Base-by-base conservation (phyloP, 2,888 invertebrate genomes). In the Lymantria dispar region DNA sequence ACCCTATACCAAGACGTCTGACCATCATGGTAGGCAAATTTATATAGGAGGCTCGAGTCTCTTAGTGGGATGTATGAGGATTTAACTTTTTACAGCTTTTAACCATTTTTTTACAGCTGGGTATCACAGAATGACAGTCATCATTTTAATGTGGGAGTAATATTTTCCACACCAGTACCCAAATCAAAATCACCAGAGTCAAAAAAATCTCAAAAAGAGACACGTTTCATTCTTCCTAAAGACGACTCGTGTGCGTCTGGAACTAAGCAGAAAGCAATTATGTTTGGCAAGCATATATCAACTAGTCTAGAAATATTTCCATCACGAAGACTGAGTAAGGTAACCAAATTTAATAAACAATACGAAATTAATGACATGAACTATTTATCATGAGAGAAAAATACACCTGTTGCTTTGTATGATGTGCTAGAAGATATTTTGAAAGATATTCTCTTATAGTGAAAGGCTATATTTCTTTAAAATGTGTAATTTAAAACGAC, bases 141-240 rank as follows among this genome's bases (percentile, higher is more conserved):
- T 41, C 88, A 93, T 59, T 88, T 92, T 43, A 90, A 92, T 60
- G 92, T 92, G 0, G 94, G 95, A 58, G 95, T 96, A 0, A 96
- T 96, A 56, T 96, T 96, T 70, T 96, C 96, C 7, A 96, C 96
- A 2, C 96, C 96, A 0, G 96, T 96, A 29, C 73, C 82, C 0
- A 79, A 83, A 37, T 72, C 66, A 61, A 83, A 93, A 48, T 87
- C 87, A 41, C 78, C 82, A 8, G 80, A 78, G 50, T 67, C 70
- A 0, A 88, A 85, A 56, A 92, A 92, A 65, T 64, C 63, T 10
- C 65, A 83, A 0, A 95, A 95, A 75, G 81, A 92, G 15, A 94
- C 94, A 7, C 87, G 95, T 57, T 95, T 95, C 67, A 93, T 93
- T 47, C 62, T 95, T 54, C 92, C 95, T 45, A 76, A 91, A 53